A percentile compares a stretch with the other conserved stretches of the same genome.
Conservation (phyloP, 1,140 invertebrate genomes). For the Drosophila ficusphila region DNA sequence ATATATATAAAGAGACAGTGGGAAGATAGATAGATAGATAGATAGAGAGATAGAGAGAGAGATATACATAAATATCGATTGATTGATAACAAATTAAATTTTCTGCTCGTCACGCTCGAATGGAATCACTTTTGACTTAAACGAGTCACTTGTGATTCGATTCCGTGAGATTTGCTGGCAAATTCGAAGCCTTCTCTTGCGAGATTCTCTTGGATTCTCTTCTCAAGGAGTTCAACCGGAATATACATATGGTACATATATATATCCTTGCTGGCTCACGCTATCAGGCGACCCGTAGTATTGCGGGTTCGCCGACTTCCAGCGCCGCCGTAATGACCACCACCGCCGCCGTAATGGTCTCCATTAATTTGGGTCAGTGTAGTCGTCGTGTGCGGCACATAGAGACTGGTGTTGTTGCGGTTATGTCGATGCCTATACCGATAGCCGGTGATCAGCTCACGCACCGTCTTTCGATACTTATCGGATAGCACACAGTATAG, state of each 20-base stretch:
- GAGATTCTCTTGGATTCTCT: neutral
- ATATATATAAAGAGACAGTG: conserved; percentile 9
- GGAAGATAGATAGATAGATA: neutral
- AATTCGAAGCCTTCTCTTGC: neutral
- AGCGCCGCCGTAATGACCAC: conserved; percentile 18
- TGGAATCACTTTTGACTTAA: conserved; percentile 1
- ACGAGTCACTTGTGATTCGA: conserved; percentile 6
- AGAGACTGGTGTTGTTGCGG: conserved; percentile 71
- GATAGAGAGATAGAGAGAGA: conserved; percentile 10
- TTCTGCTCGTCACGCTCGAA: neutral
- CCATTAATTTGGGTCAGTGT: conserved; percentile 62
- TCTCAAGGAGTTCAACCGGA: neutral
- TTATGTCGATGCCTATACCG: conserved; percentile 68
- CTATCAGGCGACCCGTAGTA: conserved; percentile 55
- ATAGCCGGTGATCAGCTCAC: conserved; percentile 86
- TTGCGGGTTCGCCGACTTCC: conserved; percentile 44
- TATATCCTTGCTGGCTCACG: conserved; percentile 30
- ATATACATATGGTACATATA: neutral
- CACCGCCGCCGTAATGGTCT: conserved; percentile 32
- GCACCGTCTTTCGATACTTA: conserved; percentile 90
- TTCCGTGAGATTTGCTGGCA: conserved; percentile 1
- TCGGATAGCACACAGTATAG: conserved; percentile 91
- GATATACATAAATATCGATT: conserved; percentile 19
- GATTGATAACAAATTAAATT: conserved; percentile 11
- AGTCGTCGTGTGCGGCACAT: conserved; percentile 61